These are phyloP conservation scores for Hybognathus amarus DNA, from an alignment of 2,797 vertebrate genomes.

Conservation along the genomic window DNA sequence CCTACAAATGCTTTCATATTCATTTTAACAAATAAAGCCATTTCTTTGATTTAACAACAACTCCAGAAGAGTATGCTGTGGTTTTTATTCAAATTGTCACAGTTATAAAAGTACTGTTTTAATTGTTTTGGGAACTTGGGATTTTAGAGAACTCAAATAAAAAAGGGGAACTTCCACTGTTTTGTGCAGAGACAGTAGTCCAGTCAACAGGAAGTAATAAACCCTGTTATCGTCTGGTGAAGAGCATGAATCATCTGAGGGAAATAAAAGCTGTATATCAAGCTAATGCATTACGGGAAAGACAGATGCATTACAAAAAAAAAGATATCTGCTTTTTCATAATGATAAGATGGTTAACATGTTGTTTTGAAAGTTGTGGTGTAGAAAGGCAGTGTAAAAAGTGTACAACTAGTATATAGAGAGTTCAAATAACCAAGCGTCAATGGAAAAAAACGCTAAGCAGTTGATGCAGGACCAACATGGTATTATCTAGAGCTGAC, in stretches of 20 bases:
- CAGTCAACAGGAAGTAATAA: neutral
- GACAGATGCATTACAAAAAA: neutral
- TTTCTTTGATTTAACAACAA: neutral
- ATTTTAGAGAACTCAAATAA: neutral
- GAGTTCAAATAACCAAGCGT: neutral
- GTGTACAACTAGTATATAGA: neutral
- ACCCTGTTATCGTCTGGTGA: neutral
- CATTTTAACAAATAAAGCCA: neutral
- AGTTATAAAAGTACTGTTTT: neutral
- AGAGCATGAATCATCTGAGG: neutral
- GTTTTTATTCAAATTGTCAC: neutral
- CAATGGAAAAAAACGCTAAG: neutral
- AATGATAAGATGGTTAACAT: neutral
- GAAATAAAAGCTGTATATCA: neutral
- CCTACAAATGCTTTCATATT: neutral
- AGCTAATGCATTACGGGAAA: neutral
- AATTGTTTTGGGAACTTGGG: neutral
- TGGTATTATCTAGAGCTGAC: neutral
- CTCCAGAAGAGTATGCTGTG: neutral
- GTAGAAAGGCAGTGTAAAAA: neutral
- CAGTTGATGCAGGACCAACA: neutral
- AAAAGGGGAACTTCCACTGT: neutral
- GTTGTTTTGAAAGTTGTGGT: neutral
- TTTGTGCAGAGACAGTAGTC: neutral
- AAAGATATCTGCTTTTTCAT: neutral